These are phyloP conservation scores for Poeciliopsis gracilis DNA, from an alignment of 2,797 vertebrate genomes.

Conservation along the genomic window DNA sequence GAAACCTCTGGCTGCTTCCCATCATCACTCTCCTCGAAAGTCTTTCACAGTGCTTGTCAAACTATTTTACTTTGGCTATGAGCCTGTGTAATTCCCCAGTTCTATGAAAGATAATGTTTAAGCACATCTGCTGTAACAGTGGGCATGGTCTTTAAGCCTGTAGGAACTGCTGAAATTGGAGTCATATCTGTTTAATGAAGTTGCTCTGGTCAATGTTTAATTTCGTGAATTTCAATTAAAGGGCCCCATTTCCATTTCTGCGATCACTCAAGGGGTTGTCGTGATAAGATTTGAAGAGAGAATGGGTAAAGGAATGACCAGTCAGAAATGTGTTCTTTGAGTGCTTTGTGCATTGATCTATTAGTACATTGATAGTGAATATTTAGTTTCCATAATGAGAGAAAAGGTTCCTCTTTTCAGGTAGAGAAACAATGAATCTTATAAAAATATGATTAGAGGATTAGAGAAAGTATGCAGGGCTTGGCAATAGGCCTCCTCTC, in stretches of 20 bases:
- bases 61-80: conserved; percentile 56
- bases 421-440: conserved; percentile 11
- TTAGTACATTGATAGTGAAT: conserved; percentile 19
- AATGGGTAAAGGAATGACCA: conserved; percentile 36
- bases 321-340: conserved; percentile 24
- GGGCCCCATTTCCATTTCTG: conserved; percentile 60
- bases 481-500: conserved; percentile 24
- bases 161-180: conserved; percentile 55
- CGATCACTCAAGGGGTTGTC: conserved; percentile 58
- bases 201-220: conserved; percentile 68
- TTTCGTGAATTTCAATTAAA: conserved; percentile 75
- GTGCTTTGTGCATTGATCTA: conserved; percentile 7
- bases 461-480: conserved; percentile 4
- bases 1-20: conserved; percentile 33
- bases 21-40: conserved; percentile 52
- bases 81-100: conserved; percentile 45
- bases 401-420: conserved; percentile 15
- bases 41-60: conserved; percentile 55
- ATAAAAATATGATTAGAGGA: conserved; percentile 7
- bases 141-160: conserved; percentile 56
- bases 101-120: conserved; percentile 55
- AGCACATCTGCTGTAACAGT: conserved; percentile 55
- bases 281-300: conserved; percentile 48
- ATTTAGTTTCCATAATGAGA: conserved; percentile 9
- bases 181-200: conserved; percentile 75